A percentile compares a stretch with the other conserved stretches of the same genome.
Conservation (phyloP, 2,888 invertebrate species). For the Folsomia manolachei region DNA sequence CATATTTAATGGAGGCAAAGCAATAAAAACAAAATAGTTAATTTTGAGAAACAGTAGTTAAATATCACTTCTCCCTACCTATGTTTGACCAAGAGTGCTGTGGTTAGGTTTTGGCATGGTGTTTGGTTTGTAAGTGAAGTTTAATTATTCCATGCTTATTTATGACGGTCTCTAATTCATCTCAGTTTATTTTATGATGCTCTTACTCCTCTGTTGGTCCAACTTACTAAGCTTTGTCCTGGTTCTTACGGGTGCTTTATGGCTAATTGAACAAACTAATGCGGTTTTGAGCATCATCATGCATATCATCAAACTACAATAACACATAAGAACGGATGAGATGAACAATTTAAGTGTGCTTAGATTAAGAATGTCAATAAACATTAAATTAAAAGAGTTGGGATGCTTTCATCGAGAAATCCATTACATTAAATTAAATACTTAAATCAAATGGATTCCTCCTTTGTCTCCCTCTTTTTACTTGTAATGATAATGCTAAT, state of each 20-base stretch:
- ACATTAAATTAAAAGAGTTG: not conserved
- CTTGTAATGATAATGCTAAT: not conserved
- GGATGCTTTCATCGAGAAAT: not conserved
- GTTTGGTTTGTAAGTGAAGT: not conserved
- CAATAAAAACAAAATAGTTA: not conserved
- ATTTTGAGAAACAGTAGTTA: not conserved
- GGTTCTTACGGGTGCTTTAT: too few relatives aligned
- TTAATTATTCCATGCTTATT: conserved; percentile 3
- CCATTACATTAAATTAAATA: not conserved
- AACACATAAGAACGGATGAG: not conserved
- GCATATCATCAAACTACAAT: not conserved
- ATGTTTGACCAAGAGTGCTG: not conserved
- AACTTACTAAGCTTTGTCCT: too few relatives aligned
- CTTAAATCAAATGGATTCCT: not conserved
- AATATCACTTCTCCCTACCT: not conserved
- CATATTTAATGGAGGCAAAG: not conserved
- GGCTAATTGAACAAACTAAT: not conserved
- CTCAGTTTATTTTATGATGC: not conserved
- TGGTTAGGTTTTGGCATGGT: not conserved
- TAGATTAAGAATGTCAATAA: not conserved
- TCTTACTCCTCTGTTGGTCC: too few relatives aligned
- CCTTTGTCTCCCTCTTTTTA: not conserved
- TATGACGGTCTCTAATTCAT: not conserved
- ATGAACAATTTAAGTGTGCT: not conserved
- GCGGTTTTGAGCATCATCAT: not conserved